phyloP scores from a whole-genome alignment of 1,140 invertebrate genomes.

The Trichomalopsis sarcophagae region DNA sequence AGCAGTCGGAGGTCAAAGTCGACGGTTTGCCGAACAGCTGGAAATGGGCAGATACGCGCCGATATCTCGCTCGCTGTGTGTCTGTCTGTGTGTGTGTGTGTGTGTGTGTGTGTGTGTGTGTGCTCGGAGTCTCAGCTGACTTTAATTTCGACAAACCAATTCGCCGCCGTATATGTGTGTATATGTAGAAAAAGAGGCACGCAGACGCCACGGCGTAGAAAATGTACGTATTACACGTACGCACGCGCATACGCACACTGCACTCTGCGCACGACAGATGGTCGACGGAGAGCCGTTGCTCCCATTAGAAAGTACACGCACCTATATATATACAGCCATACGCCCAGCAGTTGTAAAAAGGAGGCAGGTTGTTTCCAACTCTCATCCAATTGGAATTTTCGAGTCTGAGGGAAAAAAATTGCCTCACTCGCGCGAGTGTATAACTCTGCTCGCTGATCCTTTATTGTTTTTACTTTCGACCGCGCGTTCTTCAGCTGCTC shows the following conservation, averaged over 20 bases:
- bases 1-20: slow-evolving; percentile 17
- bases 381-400: slow-evolving; percentile 45
- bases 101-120: slow-evolving; percentile 54
- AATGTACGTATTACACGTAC: slow-evolving; percentile 2
- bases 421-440: slow-evolving; percentile 19
- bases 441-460: neutral
- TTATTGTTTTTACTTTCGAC: no score
- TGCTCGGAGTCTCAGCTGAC: slow-evolving; percentile 69
- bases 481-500: no score
- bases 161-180: slow-evolving; percentile 28
- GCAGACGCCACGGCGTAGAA: neutral
- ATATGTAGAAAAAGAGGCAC: neutral
- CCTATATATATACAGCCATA: neutral
- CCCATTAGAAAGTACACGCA: slow-evolving; percentile 68
- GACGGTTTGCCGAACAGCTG: slow-evolving; percentile 51
- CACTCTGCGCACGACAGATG: slow-evolving; percentile 68
- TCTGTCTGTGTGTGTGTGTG: slow-evolving; percentile 53
- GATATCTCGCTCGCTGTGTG: slow-evolving; percentile 54
- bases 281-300: slow-evolving; percentile 74
- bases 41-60: slow-evolving; percentile 31
- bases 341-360: slow-evolving; percentile 68
- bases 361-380: slow-evolving; percentile 68
- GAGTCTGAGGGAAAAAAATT: slow-evolving; percentile 7
- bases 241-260: neutral
- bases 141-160: slow-evolving; percentile 73